phyloP scores from a whole-genome alignment of 2,888 invertebrate genomes.

The Dynastes grantii region DNA sequence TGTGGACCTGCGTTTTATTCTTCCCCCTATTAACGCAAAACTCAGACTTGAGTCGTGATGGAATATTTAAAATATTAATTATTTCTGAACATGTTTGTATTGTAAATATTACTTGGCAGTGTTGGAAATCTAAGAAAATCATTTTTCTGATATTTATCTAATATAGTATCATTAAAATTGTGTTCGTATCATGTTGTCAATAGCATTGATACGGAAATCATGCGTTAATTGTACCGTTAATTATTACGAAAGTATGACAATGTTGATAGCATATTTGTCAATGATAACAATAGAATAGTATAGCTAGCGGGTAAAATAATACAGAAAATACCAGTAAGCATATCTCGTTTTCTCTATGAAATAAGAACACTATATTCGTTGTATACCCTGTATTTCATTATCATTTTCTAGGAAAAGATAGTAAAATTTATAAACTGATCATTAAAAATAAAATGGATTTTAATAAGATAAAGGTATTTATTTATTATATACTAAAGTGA shows the following conservation, averaged over 20 bases:
- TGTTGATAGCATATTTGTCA: not conserved
- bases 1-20: no score
- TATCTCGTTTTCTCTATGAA: conserved; percentile 35
- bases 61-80: no score
- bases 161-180: no score
- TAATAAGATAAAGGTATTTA: conserved; percentile 56
- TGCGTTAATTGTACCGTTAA: not conserved
- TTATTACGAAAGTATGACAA: not conserved
- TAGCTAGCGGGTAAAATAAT: conserved; percentile 1
- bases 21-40: no score
- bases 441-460: conserved; percentile 43
- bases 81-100: no score
- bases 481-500: conserved; percentile 59
- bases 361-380: conserved; percentile 34
- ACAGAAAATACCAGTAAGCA: conserved; percentile 27
- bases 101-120: no score
- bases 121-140: no score
- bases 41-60: no score
- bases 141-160: no score
- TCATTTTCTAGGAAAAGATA: conserved; percentile 33
- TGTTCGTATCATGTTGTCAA: no score
- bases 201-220: not conserved
- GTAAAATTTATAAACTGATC: conserved; percentile 39
- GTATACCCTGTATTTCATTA: conserved; percentile 47
- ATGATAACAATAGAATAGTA: not conserved